Evolutionary conservation across 92 coral and sea anemone genomes (phyloP).

Genomic region (Meandrina meandrites): DNA sequence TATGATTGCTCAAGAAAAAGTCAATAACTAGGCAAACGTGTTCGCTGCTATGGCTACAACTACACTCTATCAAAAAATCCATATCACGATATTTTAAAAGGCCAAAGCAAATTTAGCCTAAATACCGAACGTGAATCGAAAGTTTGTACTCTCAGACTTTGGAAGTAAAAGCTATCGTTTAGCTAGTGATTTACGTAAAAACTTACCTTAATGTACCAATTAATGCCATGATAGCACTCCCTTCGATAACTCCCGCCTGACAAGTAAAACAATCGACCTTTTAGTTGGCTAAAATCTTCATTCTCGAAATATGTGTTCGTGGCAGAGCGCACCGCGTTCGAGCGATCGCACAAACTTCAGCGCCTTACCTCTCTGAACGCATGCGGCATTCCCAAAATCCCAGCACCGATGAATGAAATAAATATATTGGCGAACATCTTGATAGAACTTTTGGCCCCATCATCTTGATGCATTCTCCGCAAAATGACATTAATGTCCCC

Average conservation of each 20-base stretch:
- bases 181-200: neutral
- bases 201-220: conserved; percentile 91
- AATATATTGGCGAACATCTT: conserved; percentile 97
- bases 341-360: neutral
- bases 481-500: conserved; percentile 26
- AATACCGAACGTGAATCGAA: neutral
- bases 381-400: conserved; percentile 96
- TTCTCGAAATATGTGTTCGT: conserved; percentile 38
- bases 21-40: neutral
- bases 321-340: conserved; percentile 17
- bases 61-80: conserved; percentile 5
- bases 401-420: conserved; percentile 98
- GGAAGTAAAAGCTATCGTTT: neutral
- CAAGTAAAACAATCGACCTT: neutral
- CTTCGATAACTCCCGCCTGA: conserved; percentile 94
- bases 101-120: neutral
- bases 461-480: conserved; percentile 68
- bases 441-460: conserved; percentile 91
- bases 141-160: neutral
- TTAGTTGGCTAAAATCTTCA: neutral
- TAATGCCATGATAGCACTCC: conserved; percentile 81
- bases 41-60: conserved; percentile 37
- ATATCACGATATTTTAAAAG: neutral
- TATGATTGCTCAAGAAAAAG: neutral
- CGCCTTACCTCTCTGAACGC: conserved; percentile 91